Percentiles rank a stretch among this genome's conserved stretches.
Evolutionary conservation across 2,797 vertebrate genomes (phyloP).

Genomic region (Coranthus polyacanthus): DNA sequence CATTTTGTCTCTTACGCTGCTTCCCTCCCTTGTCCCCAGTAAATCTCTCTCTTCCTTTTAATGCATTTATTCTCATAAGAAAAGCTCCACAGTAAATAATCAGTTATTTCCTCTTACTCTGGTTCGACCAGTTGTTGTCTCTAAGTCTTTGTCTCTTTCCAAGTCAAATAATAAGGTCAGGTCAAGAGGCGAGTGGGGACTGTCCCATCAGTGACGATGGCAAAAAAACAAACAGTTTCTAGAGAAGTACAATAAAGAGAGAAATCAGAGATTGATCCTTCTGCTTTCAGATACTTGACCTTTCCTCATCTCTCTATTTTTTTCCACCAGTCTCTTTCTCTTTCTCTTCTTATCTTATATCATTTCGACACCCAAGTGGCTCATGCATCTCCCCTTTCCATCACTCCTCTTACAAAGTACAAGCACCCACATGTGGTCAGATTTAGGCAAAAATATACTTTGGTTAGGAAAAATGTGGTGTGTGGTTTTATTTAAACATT

Average conservation of each 20-base stretch:
- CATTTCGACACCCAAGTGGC: slow-evolving; percentile 54
- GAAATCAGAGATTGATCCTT: slow-evolving; percentile 48
- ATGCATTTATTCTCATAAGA: not conserved
- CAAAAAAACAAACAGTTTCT: slow-evolving; percentile 32
- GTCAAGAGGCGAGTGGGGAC: no score
- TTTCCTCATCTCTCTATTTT: slow-evolving; percentile 52
- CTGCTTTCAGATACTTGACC: slow-evolving; percentile 65
- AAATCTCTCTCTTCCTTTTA: not conserved
- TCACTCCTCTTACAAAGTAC: no score
- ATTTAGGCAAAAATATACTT: no score
- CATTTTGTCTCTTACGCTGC: no score
- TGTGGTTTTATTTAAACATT: no score
- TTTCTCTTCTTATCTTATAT: slow-evolving; percentile 61
- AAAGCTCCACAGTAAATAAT: not conserved
- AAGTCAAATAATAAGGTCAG: slow-evolving; percentile 21
- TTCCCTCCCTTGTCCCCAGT: no score
- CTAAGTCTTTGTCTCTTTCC: slow-evolving; percentile 28
- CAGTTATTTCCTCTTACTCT: not conserved
- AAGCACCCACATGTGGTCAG: no score
- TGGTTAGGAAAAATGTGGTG: no score
- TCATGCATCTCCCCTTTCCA: slow-evolving; percentile 43
- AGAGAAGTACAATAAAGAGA: slow-evolving; percentile 53
- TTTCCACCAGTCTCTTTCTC: slow-evolving; percentile 40
- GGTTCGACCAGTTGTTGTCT: slow-evolving; percentile 2
- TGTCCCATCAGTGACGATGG: slow-evolving; percentile 14